Evolutionary conservation across 2,888 invertebrate species (phyloP), one percentile per base, ranked within the genome.

Genomic region (Cheilosia vernalis): DNA sequence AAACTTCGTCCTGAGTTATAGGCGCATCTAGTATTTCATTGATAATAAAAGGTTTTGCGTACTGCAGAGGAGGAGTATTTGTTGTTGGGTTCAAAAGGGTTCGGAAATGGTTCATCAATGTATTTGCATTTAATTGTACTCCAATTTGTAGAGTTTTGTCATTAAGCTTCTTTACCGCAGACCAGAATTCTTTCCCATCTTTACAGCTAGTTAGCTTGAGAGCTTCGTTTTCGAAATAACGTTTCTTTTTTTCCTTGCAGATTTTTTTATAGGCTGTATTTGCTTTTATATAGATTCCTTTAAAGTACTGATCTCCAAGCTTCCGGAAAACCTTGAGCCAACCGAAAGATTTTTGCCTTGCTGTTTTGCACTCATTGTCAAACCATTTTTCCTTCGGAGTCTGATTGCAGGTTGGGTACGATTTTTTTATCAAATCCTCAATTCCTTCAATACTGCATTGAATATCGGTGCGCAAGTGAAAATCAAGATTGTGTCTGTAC

Each of bases 241-340:
- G 13, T 33, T 13, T 13, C 40, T 40, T 40, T 40, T 13, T 40
- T 13, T 4, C 2, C 15, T 40, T 40, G 13, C 40, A 40, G 10
- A 15, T 40, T 40, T 40, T 40, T 15, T 40, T 60, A 42, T 24
- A 60, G 21, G 60, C 5, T 3, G 13, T 40, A 19, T 49, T 61
- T 61, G 27, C 17, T 61, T 61, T 7, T 1, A 15, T n/a, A 10
- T 27, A 61, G 0, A 60, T 1, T n/a, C 47, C 49, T 63, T 63
- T 49, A n/a, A 47, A 61, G 17, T 1, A 47, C 9, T 33, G n/a
- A 30, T 49, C 9, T 2, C 64, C 37, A 21, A 64, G 40, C 24
- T 66, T 55, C 3, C 66, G 53, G 13, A 66, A 66, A 40, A 15
- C 53, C 9, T 53, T 66, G 7, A 66, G 64, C 51, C 51, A 51